Base-by-base conservation (phyloP, 2,113 vertebrate species). In the Trogon melanurus region DNA sequence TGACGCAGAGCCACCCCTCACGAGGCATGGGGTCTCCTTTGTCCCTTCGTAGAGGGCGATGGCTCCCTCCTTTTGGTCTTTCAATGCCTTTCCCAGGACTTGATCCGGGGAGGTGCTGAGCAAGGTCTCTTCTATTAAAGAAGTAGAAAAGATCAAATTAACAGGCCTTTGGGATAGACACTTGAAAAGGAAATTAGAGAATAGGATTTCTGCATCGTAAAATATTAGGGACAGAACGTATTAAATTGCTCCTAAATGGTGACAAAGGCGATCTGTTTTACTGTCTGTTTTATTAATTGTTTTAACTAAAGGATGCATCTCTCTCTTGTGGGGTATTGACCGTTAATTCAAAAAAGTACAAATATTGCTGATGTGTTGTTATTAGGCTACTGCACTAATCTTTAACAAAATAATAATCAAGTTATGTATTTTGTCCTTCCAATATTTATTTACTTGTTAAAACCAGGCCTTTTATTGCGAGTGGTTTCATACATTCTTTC, bases 221-320 rank as follows among this genome's bases (percentile, higher is more conserved):
- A 94, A 92, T 94, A 91, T 91, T 96, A 91, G 91, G 89, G 76
- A 60, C 73, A 78, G 73, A 83, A 36, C 80, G 66, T 82, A 96
- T 72, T 95, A 94, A 95, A 95, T 91, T 94, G 83, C 45, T 95
- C 88, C 92, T 96, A 97, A 96, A 96, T 84, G 85, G 79, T 96
- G 96, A 96, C 97, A 97, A 93, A 96, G 58, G 60, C 80, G 75
- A 96, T 97, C 92, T 95, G 94, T 96, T 97, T 97, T 96, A 97
- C 93, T 97, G 96, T 97, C 96, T 97, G 82, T 96, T 97, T 94
- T 85, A 72, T 82, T 97, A 97, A 97, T 97, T 97, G 91, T 85
- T 94, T 96, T 97, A 97, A 97, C 94, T 96, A 96, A 95, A 97
- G 89, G 82, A 96, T 54, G 32, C 79, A n/a, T 45, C 47, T 93